Base-by-base conservation (phyloP, 1,140 invertebrate genomes). In the Battus philenor region DNA sequence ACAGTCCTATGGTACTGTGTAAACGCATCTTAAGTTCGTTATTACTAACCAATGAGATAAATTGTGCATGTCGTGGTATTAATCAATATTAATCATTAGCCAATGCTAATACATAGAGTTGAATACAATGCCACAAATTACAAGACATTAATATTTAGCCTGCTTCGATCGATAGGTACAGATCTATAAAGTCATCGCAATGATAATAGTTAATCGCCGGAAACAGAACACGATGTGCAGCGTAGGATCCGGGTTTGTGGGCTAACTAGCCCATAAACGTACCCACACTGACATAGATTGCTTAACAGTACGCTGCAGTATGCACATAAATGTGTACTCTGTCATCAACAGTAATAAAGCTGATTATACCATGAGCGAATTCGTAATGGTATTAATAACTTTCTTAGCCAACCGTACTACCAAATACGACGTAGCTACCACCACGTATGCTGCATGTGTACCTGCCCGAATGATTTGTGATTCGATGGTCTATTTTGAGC, bases 401-500 rank as follows among this genome's bases (percentile, higher is more conserved):
- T 50, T 32, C 34, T 52, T 53, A 53, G 58, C 13, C 44, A 50
- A 15, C 44, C 44, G 44, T 63, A 45, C 54, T 44, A 6, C 51
- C 54, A 57, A 45, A 54, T 48, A 54, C 38, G 50, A 44, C 43
- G 20, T 46, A 36, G 5, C 52, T 31, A 51, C 36, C 31, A 44
- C 16, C 22, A 41, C 41, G 33, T 45, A 39, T 30, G 46, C 31
- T 31, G 24, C 36, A 39, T 57, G 50, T 60, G 51, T 73, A 72
- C 70, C 66, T 78, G 69, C 60, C 50, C 52, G 54, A 66, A 69
- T 73, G 76, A 77, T 71, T 71, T 76, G 66, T 72, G 67, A 61
- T 49, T 48, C 60, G 68, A 73, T 78, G 78, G 68, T 39, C 68
- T 79, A 82, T 78, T 79, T 72, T 50, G 48, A 70, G 66, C 66